phyloP scores from a whole-genome alignment of 1,140 invertebrate genomes.

The Papilio machaon region DNA sequence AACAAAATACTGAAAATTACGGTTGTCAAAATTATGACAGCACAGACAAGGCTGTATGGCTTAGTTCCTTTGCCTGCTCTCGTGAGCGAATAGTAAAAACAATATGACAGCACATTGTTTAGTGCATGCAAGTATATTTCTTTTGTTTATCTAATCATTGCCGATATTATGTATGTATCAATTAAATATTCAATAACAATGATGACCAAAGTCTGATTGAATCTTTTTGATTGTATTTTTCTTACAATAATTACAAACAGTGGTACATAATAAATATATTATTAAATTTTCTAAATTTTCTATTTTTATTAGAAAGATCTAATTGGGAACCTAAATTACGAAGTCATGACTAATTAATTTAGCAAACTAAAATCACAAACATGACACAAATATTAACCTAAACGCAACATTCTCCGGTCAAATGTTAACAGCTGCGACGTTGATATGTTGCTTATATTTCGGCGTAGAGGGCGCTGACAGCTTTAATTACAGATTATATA shows the following conservation, averaged over 20 bases:
- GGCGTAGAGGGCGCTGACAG: slow-evolving; percentile 28
- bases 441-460: slow-evolving; percentile 35
- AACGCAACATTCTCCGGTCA: slow-evolving; percentile 12
- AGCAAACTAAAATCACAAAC: not conserved
- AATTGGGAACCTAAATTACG: not conserved
- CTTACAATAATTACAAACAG: no score
- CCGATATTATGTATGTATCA: no score
- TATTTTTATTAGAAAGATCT: not conserved
- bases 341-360: not conserved
- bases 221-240: no score
- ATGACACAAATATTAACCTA: not conserved
- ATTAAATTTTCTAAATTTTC: not conserved
- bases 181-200: no score
- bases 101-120: not conserved
- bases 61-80: no score
- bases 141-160: not conserved
- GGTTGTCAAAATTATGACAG: not conserved
- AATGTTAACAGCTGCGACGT: slow-evolving; percentile 1
- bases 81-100: no score
- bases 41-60: no score
- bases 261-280: not conserved
- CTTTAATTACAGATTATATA: slow-evolving; percentile 34
- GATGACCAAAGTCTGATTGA: no score
- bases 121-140: not conserved
- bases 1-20: not conserved